These are phyloP conservation scores for Cynaeus angustus DNA, from an alignment of 2,888 invertebrate species.

Conservation along the genomic window DNA sequence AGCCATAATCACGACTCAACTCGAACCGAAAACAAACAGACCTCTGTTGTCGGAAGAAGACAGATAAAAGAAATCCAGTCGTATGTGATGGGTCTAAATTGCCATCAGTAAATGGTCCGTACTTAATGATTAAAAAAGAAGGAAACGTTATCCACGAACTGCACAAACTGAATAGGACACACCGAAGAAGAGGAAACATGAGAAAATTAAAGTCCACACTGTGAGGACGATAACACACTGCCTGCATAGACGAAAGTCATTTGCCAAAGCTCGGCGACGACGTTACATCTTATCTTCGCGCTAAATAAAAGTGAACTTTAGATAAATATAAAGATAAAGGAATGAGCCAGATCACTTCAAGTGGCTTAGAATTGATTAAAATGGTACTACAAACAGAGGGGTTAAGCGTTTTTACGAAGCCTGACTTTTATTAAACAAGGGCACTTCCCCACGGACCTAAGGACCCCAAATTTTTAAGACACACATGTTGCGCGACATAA, in stretches of 20 bases:
- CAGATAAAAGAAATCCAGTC: conserved; percentile 55
- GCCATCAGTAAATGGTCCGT: conserved; percentile 67
- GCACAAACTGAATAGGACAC: conserved; percentile 59
- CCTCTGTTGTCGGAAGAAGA: conserved; percentile 51
- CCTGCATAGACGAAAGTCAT: conserved; percentile 64
- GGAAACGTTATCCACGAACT: conserved; percentile 61
- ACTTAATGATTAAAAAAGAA: conserved; percentile 67
- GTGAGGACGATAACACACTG: conserved; percentile 63
- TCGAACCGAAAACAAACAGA: conserved; percentile 52
- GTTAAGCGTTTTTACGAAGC: conserved; percentile 65
- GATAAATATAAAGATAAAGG: conserved; percentile 70
- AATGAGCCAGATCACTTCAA: conserved; percentile 68
- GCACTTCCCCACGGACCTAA: too few relatives aligned
- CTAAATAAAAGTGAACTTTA: conserved; percentile 70
- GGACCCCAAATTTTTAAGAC: conserved; percentile 1
- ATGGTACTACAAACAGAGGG: conserved; percentile 67
- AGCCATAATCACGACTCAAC: conserved; percentile 50
- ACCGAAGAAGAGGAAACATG: conserved; percentile 54
- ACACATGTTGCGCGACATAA: conserved; percentile 8
- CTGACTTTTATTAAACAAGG: conserved; percentile 61
- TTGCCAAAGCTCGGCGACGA: conserved; percentile 64
- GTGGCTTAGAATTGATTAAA: conserved; percentile 72
- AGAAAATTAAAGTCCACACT: conserved; percentile 62
- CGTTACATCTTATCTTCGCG: conserved; percentile 66
- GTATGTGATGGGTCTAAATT: conserved; percentile 63